These are phyloP conservation scores for Aphidius gifuensis DNA, from an alignment of 1,140 invertebrate species.

Conservation along the genomic window DNA sequence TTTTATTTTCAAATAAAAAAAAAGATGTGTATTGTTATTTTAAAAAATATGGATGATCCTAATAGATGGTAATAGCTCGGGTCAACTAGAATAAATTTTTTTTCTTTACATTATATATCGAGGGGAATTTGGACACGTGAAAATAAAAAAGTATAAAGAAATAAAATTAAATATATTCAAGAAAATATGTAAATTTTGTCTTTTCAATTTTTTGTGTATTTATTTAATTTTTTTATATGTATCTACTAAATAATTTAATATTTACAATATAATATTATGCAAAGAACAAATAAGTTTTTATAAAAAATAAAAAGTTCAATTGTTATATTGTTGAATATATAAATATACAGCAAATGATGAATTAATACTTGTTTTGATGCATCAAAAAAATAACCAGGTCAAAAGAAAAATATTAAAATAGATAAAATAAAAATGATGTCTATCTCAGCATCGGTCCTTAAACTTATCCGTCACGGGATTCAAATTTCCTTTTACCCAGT, in stretches of 20 bases:
- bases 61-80: too few relatives aligned
- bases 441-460: slow-evolving; percentile 8
- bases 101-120: too few relatives aligned
- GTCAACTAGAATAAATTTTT: too few relatives aligned
- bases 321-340: background rate
- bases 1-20: too few relatives aligned
- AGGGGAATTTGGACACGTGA: too few relatives aligned
- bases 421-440: slow-evolving; percentile 1
- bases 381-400: background rate
- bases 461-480: slow-evolving; percentile 18
- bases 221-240: background rate
- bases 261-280: background rate
- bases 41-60: too few relatives aligned
- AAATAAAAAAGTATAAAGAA: too few relatives aligned
- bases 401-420: slow-evolving; percentile 6
- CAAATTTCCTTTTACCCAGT: slow-evolving; percentile 12
- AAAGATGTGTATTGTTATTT: too few relatives aligned
- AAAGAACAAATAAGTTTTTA: background rate
- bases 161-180: too few relatives aligned
- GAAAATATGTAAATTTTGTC: too few relatives aligned
- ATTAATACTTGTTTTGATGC: background rate
- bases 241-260: too few relatives aligned
- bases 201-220: too few relatives aligned
- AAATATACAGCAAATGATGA: background rate
- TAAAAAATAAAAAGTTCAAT: background rate